Percentiles rank a stretch among this genome's conserved stretches.
Conservation (phyloP, 2,888 invertebrate genomes). For the Lasioglossum leucozonium region DNA sequence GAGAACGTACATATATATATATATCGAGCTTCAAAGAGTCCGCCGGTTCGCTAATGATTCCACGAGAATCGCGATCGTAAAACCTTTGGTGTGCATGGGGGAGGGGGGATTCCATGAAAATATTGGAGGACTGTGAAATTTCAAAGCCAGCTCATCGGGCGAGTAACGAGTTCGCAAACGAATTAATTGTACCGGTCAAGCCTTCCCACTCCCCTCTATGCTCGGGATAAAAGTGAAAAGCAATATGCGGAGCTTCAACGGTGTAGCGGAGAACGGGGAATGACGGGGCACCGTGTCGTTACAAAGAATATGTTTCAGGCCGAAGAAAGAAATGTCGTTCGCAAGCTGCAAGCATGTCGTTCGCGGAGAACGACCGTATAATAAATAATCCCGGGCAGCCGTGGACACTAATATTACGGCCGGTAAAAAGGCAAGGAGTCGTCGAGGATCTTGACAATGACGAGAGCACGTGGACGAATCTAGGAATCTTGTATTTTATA, state of each 20-base stretch:
- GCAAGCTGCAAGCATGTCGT: conserved; percentile 49
- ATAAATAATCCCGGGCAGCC: conserved; percentile 61
- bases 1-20: background rate
- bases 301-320: conserved; percentile 37
- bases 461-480: conserved; percentile 33
- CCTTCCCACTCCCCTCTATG: background rate
- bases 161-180: conserved; percentile 6
- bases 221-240: conserved; percentile 38
- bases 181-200: conserved; percentile 33
- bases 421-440: conserved; percentile 61
- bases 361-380: conserved; percentile 56
- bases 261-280: conserved; percentile 23
- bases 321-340: conserved; percentile 56
- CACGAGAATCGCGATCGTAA: background rate
- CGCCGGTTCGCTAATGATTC: background rate
- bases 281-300: conserved; percentile 41
- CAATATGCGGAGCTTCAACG: conserved; percentile 36
- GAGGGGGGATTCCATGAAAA: background rate
- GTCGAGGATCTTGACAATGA: conserved; percentile 43
- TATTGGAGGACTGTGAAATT: background rate
- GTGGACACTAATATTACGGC: conserved; percentile 62
- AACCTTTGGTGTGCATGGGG: background rate
- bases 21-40: background rate
- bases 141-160: background rate
- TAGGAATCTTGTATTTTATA: background rate